phyloP scores from a whole-genome alignment of 2,797 vertebrate species.

The Notoglanidium macrostoma region DNA sequence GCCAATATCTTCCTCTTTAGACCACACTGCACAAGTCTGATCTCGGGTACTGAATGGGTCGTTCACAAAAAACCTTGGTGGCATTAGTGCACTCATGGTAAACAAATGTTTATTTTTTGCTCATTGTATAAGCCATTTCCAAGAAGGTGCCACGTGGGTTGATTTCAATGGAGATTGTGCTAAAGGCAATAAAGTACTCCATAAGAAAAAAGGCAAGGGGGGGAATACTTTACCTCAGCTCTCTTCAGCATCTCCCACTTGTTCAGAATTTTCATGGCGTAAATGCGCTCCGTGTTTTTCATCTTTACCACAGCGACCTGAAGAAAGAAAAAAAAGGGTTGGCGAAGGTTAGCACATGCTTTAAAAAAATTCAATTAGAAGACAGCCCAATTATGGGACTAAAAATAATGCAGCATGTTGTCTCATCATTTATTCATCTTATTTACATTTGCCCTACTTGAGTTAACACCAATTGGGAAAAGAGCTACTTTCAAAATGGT shows the following conservation, averaged over 20 bases:
- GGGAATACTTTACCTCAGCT: conserved; percentile 82
- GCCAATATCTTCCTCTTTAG: not conserved
- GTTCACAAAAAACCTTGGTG: not conserved
- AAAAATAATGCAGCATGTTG: conserved; percentile 20
- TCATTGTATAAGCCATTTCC: not conserved
- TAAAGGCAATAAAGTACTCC: not conserved
- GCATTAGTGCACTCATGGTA: not conserved
- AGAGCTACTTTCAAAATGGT: conserved; percentile 35
- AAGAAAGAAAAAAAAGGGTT: not conserved
- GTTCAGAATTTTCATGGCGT: conserved; percentile 99
- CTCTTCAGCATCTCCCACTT: conserved; percentile 99
- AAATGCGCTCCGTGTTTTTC: conserved; percentile 96
- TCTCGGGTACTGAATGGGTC: not conserved
- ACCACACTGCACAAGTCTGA: conserved; percentile 11
- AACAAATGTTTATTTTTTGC: not conserved
- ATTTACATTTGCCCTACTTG: conserved; percentile 53
- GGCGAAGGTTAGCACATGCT: not conserved
- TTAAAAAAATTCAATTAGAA: conserved; percentile 36
- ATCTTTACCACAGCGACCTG: conserved; percentile 98
- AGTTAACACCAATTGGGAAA: conserved; percentile 18
- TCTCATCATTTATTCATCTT: conserved; percentile 44
- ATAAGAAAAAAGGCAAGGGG: not conserved
- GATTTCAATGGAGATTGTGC: not conserved
- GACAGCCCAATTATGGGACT: conserved; percentile 26
- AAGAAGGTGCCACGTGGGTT: not conserved